Base-by-base conservation (phyloP, 2,888 invertebrate genomes). In the Drosophila yooni region DNA sequence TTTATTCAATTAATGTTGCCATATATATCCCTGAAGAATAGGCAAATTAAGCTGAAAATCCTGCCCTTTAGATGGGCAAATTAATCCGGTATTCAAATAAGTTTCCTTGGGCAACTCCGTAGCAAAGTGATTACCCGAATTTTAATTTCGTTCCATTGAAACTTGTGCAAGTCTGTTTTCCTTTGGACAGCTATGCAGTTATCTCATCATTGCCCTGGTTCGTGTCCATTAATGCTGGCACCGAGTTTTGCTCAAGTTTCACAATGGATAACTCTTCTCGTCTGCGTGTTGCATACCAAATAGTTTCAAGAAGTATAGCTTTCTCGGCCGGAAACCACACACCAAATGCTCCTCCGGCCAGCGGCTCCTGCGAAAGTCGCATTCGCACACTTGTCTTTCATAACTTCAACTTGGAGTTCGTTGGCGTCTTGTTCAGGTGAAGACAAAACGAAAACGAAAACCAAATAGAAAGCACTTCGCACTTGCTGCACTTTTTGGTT, bases 341-440 rank as follows among this genome's bases (percentile, higher is more conserved):
- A 67, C 66, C 53, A 65, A 69, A 67, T 61, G 56, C 57, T 43
- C 25, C 50, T 48, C 46, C 40, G 60, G 48, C 25, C 69, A 57
- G 33, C 69, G 43, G 56, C 34, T 57, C 58, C 62, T 61, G 56
- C 65, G 78, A 74, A 76, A 86, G 86, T 88, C 71, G 74, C 73
- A 88, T 88, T 88, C 79, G 74, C 87, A 77, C 89, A 87, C 89
- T 88, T 83, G 87, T 87, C 85, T 82, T 82, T 87, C 89, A 89
- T 78, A 78, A 78, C 80, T 79, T 76, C 53, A 83, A 76, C 73
- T 86, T 75, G 57, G 51, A 70, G 70, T 59, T 61, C 51, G 79
- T 60, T 70, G 65, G 77, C n/a, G 58, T 58, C 48, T 56, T 53
- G 51, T 62, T 74, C 76, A 85, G 83, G 74, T 82, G 65, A 53